Base-by-base conservation (phyloP, 2,888 invertebrate species). In the Entomobrya multifasciata region DNA sequence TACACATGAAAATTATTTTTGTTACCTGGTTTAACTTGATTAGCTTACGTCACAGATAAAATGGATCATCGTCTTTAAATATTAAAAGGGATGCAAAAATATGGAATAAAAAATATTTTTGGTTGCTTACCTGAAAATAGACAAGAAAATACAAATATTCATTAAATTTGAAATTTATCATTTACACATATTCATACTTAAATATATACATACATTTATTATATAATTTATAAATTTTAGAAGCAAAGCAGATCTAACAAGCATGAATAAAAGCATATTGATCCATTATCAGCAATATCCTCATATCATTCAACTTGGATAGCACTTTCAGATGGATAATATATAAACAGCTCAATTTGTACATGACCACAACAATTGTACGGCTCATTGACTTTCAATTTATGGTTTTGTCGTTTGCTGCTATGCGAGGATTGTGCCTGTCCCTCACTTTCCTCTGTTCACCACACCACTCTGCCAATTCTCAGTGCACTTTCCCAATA, bases 371-470 rank as follows among this genome's bases (percentile, higher is more conserved):
- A 74, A 65, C 65, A 86, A 80, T 86, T 22, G 49, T 36, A 74
- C 10, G 86, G 60, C 80, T 86, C 80, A 86, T 80, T 86, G 86
- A 80, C 49, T 79, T 79, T 79, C 85, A 79, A 79, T 86, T 72
- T 78, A 22, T 62, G 72, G 27, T 52, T n/a, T n/a, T n/a, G n/a
- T n/a, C n/a, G n/a, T n/a, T n/a, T n/a, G n/a, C n/a, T 72, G 27
- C 27, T 17, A 25, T 49, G 11, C 27, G n/a, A n/a, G n/a, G n/a
- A n/a, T n/a, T n/a, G n/a, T n/a, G n/a, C 10, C 52, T 52, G 25
- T 72, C 72, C 72, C 52, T 72, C 72, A 1, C 27, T 36, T 72
- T 72, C 70, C 44, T 22, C 25, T 22, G 25, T 20, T 36, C 62
- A 36, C 22, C 30, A 10, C 44, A 25, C 22, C 22, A 67, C 10